These are phyloP conservation scores for Germaria angustata DNA, from an alignment of 2,888 invertebrate species.

Conservation along the genomic window DNA sequence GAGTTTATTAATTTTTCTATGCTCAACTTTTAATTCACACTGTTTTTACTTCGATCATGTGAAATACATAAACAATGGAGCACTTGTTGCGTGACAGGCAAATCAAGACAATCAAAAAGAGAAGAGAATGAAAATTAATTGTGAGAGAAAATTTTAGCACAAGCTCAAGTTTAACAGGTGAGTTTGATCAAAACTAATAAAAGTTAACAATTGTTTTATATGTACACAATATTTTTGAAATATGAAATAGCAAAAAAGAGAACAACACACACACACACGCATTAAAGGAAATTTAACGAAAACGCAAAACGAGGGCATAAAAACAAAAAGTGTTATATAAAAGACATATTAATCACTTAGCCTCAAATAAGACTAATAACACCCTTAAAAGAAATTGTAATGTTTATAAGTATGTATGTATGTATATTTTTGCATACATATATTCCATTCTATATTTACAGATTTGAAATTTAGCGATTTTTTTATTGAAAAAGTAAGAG, in stretches of 20 bases:
- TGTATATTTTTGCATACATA: no score
- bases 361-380: neutral
- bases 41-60: conserved; percentile 2
- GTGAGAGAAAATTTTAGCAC: conserved; percentile 5
- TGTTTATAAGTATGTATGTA: neutral
- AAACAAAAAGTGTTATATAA: neutral
- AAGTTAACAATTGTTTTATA: neutral
- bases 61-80: conserved; percentile 46
- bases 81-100: conserved; percentile 71
- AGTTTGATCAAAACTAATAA: conserved; percentile 43
- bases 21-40: no score
- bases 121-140: neutral
- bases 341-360: no score
- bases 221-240: conserved; percentile 38
- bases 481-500: conserved; percentile 36
- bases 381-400: neutral
- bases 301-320: neutral
- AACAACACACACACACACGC: neutral
- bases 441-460: no score
- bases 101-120: neutral
- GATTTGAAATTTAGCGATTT: neutral
- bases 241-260: conserved; percentile 26
- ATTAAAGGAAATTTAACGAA: neutral
- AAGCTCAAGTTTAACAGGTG: conserved; percentile 60
- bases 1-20: no score